Conservation (phyloP, 2,797 vertebrate species). For the Hybognathus amarus region DNA sequence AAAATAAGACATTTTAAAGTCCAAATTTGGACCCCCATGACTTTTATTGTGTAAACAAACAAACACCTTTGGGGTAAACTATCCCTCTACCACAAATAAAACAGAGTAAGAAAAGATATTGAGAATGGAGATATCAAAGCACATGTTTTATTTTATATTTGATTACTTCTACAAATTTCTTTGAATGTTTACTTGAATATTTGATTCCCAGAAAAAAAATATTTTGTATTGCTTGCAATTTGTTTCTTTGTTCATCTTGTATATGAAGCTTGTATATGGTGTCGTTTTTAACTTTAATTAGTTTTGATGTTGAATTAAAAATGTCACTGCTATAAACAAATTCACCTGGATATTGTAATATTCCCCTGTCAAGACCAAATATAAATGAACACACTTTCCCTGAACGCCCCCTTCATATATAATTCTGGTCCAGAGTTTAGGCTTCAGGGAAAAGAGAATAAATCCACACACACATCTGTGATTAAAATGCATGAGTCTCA, state of each 20-base stretch:
- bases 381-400: background rate
- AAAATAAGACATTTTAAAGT: background rate
- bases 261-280: no score
- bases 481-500: slow-evolving; percentile 55
- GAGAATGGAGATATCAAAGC: background rate
- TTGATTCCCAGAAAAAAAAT: background rate
- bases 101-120: background rate
- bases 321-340: background rate
- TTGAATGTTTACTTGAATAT: background rate
- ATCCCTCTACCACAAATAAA: background rate
- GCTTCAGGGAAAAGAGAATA: background rate
- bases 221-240: background rate
- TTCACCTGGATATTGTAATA: background rate
- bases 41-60: background rate
- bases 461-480: slow-evolving; percentile 23
- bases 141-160: background rate
- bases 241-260: background rate
- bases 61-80: background rate
- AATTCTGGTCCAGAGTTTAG: background rate
- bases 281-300: background rate
- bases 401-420: background rate
- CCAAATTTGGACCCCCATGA: background rate
- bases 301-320: background rate
- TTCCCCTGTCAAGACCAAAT: background rate
- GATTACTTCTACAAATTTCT: background rate